phyloP scores from a whole-genome alignment of 2,113 vertebrate species.

The Actenoides lindsayi region DNA sequence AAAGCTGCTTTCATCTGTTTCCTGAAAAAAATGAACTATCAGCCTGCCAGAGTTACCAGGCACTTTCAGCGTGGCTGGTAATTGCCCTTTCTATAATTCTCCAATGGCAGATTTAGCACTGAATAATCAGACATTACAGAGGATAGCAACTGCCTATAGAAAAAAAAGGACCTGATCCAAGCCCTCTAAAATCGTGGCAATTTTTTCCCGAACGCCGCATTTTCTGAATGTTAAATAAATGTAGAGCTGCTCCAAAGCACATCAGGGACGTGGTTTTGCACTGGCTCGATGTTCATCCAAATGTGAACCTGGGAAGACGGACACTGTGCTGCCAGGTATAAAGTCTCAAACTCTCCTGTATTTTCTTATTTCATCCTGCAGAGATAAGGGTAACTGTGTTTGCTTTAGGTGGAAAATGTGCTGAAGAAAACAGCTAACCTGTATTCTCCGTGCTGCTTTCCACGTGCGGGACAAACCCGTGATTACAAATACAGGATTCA shows the following conservation, averaged over 20 bases:
- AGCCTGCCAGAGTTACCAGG: neutral
- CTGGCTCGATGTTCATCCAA: neutral
- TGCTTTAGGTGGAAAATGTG: neutral
- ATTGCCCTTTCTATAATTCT: neutral
- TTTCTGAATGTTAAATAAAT: neutral
- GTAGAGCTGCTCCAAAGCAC: neutral
- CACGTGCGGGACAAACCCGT: neutral
- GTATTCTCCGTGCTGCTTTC: conserved; percentile 16
- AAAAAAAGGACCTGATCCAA: neutral
- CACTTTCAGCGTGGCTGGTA: neutral
- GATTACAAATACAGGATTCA: neutral
- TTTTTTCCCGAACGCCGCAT: neutral
- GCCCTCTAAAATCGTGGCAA: accelerated
- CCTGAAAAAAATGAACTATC: neutral
- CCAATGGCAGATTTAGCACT: neutral
- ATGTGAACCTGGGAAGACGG: neutral
- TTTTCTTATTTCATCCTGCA: neutral
- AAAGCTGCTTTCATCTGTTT: neutral
- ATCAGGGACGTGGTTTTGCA: neutral
- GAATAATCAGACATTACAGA: neutral
- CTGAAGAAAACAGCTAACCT: neutral
- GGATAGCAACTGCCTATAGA: neutral
- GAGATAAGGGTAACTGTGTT: conserved; percentile 11
- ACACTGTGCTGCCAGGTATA: neutral
- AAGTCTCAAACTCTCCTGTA: neutral